Base-by-base conservation (phyloP, 2,888 invertebrate species). In the Agrochola circellaris region DNA sequence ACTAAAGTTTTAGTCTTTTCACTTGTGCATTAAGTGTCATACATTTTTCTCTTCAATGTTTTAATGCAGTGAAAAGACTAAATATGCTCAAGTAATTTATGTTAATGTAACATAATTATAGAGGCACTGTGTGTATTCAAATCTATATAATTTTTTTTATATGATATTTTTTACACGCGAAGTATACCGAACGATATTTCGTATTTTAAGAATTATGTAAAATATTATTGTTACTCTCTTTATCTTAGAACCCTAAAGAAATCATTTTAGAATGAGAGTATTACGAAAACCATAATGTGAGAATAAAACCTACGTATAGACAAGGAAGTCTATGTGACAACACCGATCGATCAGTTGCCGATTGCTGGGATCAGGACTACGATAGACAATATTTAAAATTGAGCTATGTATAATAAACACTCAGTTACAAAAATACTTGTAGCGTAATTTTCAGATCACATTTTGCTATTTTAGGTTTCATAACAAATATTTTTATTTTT, bases 81-180 rank as follows among this genome's bases (percentile, higher is more conserved):
- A 96, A 94, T 90, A 94, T 88, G 95, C 96, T 96, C 96, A 94
- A 94, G 92, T 95, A 93, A 96, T 96, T 96, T 96, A 97, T 96
- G 96, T 97, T 97, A 97, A 97, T 96, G 96, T 97, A 97, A 97
- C 97, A 97, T 97, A 97, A 96, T 95, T 96, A 95, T 95, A 97
- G 97, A 97, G 97, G 97, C 97, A 97, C 97, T 97, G 97, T 96
- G 97, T 97, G 97, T 97, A 94, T 95, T 96, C 95, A 90, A 90
- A 89, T 95, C 93, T 95, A 95, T 95, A 94, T 91, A 85, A 84
- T 54, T 73, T 91, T 91, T 34, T 92, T 93, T 94, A 93, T 93
- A 91, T 93, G 92, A 93, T 92, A 94, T 92, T 92, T 93, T 93
- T 94, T 95, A 95, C 95, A 95, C 92, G 92, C 92, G 91, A 91